Percentiles rank a stretch among this genome's conserved stretches.
These are phyloP conservation scores for Dasyprocta punctata DNA, from an alignment of 2,113 vertebrate genomes.

Conservation along the genomic window DNA sequence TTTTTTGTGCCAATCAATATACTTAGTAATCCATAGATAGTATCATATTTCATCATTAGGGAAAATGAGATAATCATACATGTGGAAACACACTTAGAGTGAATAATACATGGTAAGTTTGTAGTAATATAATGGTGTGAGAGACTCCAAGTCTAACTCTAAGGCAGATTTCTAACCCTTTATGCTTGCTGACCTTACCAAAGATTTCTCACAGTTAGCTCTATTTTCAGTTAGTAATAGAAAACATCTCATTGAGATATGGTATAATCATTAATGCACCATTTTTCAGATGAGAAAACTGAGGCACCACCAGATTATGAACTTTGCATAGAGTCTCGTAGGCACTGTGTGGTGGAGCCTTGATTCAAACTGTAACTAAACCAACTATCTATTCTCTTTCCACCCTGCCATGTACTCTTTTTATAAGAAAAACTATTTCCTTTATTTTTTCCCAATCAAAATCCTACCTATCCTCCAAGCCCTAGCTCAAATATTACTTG, in stretches of 20 bases:
- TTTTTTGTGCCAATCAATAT: not conserved
- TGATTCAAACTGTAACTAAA: not conserved
- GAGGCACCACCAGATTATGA: not conserved
- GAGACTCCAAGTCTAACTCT: not conserved
- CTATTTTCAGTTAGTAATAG: not conserved
- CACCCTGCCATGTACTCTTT: not conserved
- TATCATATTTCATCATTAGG: not conserved
- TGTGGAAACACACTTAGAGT: not conserved
- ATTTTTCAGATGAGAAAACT: not conserved
- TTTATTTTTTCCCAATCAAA: not conserved
- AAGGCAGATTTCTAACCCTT: not conserved
- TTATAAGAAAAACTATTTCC: not conserved
- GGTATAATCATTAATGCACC: not conserved
- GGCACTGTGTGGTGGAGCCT: not conserved
- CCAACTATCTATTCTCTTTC: not conserved
- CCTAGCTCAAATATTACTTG: not conserved
- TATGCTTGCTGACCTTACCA: not conserved
- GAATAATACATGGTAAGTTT: not conserved
- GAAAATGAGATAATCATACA: conserved; percentile 33
- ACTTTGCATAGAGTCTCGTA: not conserved
- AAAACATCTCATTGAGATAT: not conserved
- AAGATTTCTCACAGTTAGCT: not conserved
- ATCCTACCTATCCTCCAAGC: not conserved
- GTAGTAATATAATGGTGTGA: not conserved
- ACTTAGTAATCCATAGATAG: conserved; percentile 13